These are phyloP conservation scores for Operophtera brumata DNA, from an alignment of 2,888 invertebrate genomes.

Conservation along the genomic window DNA sequence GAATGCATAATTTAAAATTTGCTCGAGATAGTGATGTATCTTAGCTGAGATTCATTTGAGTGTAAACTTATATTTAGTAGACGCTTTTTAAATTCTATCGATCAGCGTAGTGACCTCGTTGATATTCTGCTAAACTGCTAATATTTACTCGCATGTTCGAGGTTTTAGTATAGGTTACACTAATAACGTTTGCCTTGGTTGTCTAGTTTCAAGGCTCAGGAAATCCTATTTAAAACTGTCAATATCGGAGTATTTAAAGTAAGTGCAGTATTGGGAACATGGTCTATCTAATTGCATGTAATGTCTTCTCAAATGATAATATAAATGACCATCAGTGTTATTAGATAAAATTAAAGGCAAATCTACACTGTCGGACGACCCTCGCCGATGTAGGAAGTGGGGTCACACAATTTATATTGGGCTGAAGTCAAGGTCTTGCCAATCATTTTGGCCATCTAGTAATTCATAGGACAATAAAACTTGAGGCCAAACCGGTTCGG, in stretches of 20 bases:
- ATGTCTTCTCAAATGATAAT: conserved; percentile 2
- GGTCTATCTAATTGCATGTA: not conserved
- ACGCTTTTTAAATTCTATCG: not conserved
- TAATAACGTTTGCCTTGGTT: conserved; percentile 2
- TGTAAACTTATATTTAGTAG: not conserved
- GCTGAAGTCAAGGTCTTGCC: conserved; percentile 73
- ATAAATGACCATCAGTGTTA: conserved; percentile 45
- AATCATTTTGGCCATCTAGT: conserved; percentile 74
- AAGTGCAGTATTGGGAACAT: not conserved
- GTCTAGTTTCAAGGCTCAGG: conserved; percentile 26
- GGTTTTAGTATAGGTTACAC: conserved; percentile 6
- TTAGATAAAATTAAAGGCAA: conserved; percentile 56
- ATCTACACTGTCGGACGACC: conserved; percentile 68
- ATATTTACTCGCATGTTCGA: conserved; percentile 14
- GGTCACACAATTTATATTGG: conserved; percentile 74
- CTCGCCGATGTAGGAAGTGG: conserved; percentile 71
- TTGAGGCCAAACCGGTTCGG: conserved; percentile 59
- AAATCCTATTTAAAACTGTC: conserved; percentile 25
- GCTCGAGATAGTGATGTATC: not conserved
- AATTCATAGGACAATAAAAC: conserved; percentile 71
- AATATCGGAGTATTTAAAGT: conserved; percentile 12
- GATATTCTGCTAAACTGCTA: conserved; percentile 5
- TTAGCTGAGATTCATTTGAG: not conserved
- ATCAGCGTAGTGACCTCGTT: conserved; percentile 7
- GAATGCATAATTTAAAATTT: conserved; percentile 5